phyloP scores from a whole-genome alignment of 2,888 invertebrate genomes.

The Thera britannica region DNA sequence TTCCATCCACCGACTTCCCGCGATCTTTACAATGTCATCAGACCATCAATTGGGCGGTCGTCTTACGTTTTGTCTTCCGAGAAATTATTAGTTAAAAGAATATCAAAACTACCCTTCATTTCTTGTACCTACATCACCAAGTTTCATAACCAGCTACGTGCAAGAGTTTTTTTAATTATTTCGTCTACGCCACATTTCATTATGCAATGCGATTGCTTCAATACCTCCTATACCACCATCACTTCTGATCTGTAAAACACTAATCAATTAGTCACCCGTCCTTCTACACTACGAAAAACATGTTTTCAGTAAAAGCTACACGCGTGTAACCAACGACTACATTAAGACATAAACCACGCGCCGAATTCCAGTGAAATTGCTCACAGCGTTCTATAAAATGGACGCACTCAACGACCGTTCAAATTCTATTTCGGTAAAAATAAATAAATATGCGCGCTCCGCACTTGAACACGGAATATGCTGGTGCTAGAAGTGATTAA shows the following conservation, averaged over 20 bases:
- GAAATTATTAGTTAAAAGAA: too few relatives aligned
- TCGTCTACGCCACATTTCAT: too few relatives aligned
- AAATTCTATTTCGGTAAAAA: constrained; percentile 81
- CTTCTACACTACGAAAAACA: constrained; percentile 15
- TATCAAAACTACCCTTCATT: too few relatives aligned
- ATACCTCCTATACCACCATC: too few relatives aligned
- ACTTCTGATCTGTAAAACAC: neutral
- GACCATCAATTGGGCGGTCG: too few relatives aligned
- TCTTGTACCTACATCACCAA: too few relatives aligned
- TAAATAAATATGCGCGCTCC: constrained; percentile 80
- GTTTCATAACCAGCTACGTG: too few relatives aligned
- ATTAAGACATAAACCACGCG: constrained; percentile 77
- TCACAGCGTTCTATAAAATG: constrained; percentile 70
- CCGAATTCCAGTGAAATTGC: constrained; percentile 73
- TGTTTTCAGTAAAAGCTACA: constrained; percentile 21
- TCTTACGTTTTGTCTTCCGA: too few relatives aligned
- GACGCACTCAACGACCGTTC: constrained; percentile 77
- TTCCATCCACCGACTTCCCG: too few relatives aligned
- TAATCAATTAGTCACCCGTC: constrained; percentile 22
- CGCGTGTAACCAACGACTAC: constrained; percentile 31
- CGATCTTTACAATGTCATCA: too few relatives aligned
- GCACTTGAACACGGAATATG: constrained; percentile 49
- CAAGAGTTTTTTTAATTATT: too few relatives aligned
- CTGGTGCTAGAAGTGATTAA: constrained; percentile 44
- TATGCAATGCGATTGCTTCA: too few relatives aligned